Evolutionary conservation across 1,140 invertebrate species (phyloP), one percentile per base, ranked within the genome.

Genomic region (Magallana gigas): DNA sequence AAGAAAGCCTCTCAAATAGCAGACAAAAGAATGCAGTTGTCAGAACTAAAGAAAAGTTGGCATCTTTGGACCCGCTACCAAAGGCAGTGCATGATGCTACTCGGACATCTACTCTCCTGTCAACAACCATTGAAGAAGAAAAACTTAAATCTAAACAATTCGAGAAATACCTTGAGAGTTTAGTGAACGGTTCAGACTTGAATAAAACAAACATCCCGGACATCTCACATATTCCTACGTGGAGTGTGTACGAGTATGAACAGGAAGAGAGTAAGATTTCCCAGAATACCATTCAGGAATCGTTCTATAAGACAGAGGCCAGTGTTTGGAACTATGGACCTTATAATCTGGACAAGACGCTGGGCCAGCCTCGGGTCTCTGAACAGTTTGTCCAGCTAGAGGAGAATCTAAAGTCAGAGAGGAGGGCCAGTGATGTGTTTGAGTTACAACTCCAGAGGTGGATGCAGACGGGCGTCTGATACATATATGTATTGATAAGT

Each of bases 351-450:
- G 48, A 36, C 11, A 57, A 80, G 16, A 58, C 80, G 36, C 62
- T 68, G 18, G 48, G 36, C 57, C 68, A 88, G n/a, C 57, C 60
- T 23, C 60, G 84, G 9, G 48, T 90, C 29, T 81, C 59, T 36
- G 85, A 89, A 57, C 68, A 84, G 48, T 14, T 89, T 48, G 84
- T 86, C 16, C 85, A 84, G 48, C 60, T 90, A 11, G 85, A 87
- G 76, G 86, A 90, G 57, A 84, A 87, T 57, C 80, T 90, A 36
- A 60, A 76, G 82, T n/a, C 68, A 4, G 76, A 87, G 23, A 89
- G 86, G 58, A 82, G 87, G 56, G 83, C 84, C 9, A 91, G 86
- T 87, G 86, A 89, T 62, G 62, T 90, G 64, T 91, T 88, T 71
- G 90, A 91, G 62, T 87, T 85, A 36, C 87, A 85, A 5, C 84